Base-by-base conservation (phyloP, 1,140 invertebrate species). In the Glomeris maerens region DNA sequence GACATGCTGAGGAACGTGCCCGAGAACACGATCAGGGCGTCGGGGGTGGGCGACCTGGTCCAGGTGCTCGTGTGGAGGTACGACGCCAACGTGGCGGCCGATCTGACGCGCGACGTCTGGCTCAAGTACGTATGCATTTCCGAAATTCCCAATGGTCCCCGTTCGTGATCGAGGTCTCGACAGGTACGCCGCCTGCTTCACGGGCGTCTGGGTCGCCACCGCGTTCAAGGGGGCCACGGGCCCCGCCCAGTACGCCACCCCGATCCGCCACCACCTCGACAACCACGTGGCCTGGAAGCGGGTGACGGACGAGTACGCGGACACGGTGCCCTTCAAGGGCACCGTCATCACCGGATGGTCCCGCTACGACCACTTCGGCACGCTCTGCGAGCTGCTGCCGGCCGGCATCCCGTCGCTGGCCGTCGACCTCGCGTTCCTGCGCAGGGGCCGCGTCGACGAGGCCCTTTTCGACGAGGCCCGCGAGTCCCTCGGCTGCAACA, bases 301-400 rank as follows among this genome's bases (percentile, higher is more conserved):
- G 31, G 58, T 65, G 3, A 57, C 68, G 10, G 49, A 57, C 31
- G 53, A 56, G 27, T 60, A 60, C 48, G 28, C 50, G n/a, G 40
- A 60, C 50, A 58, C 58, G 38, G 47, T 66, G 45, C 52, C 58
- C 46, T 64, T 74, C 29, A 58, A 60, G 52, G 72, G 72, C 21
- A 65, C 72, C 55, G 65, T 66, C 41, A n/a, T 75, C 5, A 74
- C 72, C 38, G 73, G 73, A n/a, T 75, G 73, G 73, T 69, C 71
- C 46, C 59, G 72, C 54, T 80, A 78, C 62, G 79, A 81, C 57
- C 79, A 81, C 61, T 79, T 79, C 66, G 72, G 76, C 17, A 67
- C 77, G 4, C 60, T 81, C 2, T 78, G 77, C 66, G 79, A 81
- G 59, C 61, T 81, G 5, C 59, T 81, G 5, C 80, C 80, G 13